phyloP scores from a whole-genome alignment of 2,888 invertebrate genomes.

The Nephrocerus scutellatus region DNA sequence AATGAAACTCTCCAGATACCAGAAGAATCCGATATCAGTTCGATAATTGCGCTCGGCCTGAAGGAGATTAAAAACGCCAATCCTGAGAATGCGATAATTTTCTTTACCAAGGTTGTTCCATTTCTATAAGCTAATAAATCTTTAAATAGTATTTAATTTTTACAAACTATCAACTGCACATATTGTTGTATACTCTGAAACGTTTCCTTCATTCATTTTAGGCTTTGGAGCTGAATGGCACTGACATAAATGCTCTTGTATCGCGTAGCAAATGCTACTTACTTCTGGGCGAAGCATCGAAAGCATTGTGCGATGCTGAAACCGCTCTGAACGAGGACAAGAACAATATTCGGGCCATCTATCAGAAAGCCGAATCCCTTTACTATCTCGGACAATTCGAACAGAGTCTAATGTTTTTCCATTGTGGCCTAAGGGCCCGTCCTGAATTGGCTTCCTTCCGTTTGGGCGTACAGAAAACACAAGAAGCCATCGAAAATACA shows the following conservation, averaged over 20 bases:
- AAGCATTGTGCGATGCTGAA: conserved; percentile 74
- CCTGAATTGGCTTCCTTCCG: conserved; percentile 71
- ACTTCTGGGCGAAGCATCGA: conserved; percentile 73
- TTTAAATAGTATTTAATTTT: no score
- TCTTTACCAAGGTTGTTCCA: conserved; percentile 64
- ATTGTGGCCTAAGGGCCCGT: conserved; percentile 74
- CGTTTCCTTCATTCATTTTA: conserved; percentile 47
- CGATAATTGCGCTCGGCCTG: conserved; percentile 66
- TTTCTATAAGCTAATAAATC: not conserved
- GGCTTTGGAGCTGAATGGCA: conserved; percentile 80
- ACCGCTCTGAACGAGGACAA: conserved; percentile 68
- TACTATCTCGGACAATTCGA: conserved; percentile 91
- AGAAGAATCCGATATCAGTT: conserved; percentile 70
- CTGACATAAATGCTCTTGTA: conserved; percentile 78
- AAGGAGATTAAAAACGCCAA: conserved; percentile 72
- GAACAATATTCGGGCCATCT: conserved; percentile 65
- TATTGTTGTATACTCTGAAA: not conserved
- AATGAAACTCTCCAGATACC: conserved; percentile 65
- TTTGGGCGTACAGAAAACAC: conserved; percentile 81
- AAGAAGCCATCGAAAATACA: conserved; percentile 89
- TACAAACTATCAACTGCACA: not conserved
- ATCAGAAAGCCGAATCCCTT: conserved; percentile 86
- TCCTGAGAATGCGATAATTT: conserved; percentile 62
- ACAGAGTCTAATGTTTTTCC: conserved; percentile 84
- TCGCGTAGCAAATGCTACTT: conserved; percentile 85